Base-by-base conservation (phyloP, 2,888 invertebrate genomes). In the Vandiemenella viatica region DNA sequence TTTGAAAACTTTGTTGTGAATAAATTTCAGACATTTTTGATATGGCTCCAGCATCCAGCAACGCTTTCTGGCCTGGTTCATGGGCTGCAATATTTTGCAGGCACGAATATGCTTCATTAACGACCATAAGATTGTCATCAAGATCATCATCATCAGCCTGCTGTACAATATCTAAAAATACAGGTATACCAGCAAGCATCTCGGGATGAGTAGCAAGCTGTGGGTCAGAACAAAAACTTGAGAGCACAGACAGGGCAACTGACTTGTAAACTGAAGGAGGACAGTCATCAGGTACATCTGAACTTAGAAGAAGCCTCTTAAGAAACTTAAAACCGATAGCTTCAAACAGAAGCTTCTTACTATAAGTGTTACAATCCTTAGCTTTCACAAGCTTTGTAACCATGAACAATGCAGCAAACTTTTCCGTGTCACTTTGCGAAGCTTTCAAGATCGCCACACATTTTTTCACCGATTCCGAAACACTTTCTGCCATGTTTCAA, bases 261-360 rank as follows among this genome's bases (percentile, higher is more conserved):
- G 90, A 89, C 68, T 90, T 91, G 71, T 89, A 93, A 32, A 92
- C 83, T 50, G 84, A 76, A 0, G 88, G 83, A 4, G 90, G 88
- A 61, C 92, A 92, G 61, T 89, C 91, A 57, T 83, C 83, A 43
- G 90, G 85, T 18, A 85, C 77, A 61, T 80, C 77, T 57, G 79
- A 75, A 55, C 81, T 80, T 40, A 80, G 77, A 21, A 93, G 67
- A 46, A 93, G 67, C 58, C 87, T 82, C 61, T 83, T 80, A 45
- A 95, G 66, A 65, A 92, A 93, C 55, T 81, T 78, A 59, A 88
- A 83, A 18, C 92, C 92, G 59, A 93, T 88, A 1, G 89, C 86
- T 68, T 91, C 87, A 61, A 92, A 89, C 3, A 93, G 71, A 23
- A 82, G 74, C 60, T 80, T 81, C 63, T 84, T 85, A 0, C 67